A percentile compares a stretch with the other conserved stretches of the same genome.
Evolutionary conservation across 1,140 invertebrate genomes (phyloP).

Genomic region (Idris sp.): DNA sequence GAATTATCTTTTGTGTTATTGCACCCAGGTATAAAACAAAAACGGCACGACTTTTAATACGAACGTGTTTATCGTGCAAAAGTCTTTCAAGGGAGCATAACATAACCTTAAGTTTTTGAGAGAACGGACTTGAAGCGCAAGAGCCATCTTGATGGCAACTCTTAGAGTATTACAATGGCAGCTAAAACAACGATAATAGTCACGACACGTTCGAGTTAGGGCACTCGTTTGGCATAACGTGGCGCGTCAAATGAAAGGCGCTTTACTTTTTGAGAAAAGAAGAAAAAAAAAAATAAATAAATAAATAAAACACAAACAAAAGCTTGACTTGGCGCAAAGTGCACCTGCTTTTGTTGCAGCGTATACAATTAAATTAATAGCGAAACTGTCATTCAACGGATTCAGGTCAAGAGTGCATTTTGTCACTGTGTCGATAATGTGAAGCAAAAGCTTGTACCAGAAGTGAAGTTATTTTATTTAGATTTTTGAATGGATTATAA

Average conservation of each 20-base stretch:
- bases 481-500: no score
- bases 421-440: conserved; percentile 13
- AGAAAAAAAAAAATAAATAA: conserved; percentile 40
- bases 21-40: neutral
- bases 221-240: conserved; percentile 33
- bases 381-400: conserved; percentile 29
- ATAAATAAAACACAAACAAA: no score
- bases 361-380: conserved; percentile 42
- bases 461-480: no score
- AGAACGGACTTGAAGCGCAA: conserved; percentile 41
- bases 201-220: conserved; percentile 45
- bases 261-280: conserved; percentile 32
- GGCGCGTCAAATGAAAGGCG: conserved; percentile 35
- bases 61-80: conserved; percentile 31
- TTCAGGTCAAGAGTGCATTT: conserved; percentile 39
- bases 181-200: conserved; percentile 44
- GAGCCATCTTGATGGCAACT: conserved; percentile 47
- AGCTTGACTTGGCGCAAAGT: no score
- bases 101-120: conserved; percentile 39
- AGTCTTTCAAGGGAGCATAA: conserved; percentile 27
- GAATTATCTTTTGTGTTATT: conserved; percentile 11
- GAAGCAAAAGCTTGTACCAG: no score
- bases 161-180: conserved; percentile 34
- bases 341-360: conserved; percentile 12
- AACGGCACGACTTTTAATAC: no score